Evolutionary conservation across 30 jellyfish, hydroid and myxozoan genomes (phyloP).

Genomic region (Pelagia noctiluca): DNA sequence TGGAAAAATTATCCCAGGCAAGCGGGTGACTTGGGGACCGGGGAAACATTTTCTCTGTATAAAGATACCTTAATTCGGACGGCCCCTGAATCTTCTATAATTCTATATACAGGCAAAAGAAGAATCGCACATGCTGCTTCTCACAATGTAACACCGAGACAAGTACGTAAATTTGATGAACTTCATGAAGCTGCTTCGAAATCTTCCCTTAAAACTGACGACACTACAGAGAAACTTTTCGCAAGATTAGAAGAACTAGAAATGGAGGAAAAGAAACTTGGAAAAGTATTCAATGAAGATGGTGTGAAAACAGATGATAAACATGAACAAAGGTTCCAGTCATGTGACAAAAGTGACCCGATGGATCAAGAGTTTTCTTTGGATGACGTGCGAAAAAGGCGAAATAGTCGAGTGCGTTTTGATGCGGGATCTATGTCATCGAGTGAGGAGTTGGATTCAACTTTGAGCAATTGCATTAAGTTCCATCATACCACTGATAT

Average conservation of each 20-base stretch:
- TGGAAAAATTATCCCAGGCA: too few relatives aligned
- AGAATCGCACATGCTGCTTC: conserved; percentile 52
- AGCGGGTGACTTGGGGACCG: too few relatives aligned
- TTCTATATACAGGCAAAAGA: conserved; percentile 21
- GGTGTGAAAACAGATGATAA: not conserved
- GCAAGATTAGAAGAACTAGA: conserved; percentile 87
- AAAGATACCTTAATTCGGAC: too few relatives aligned
- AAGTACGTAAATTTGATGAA: not conserved
- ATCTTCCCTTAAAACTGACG: conserved; percentile 7
- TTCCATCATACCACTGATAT: conserved; percentile 34
- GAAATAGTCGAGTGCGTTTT: too few relatives aligned
- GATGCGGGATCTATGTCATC: too few relatives aligned
- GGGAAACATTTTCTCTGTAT: too few relatives aligned
- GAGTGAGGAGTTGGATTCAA: too few relatives aligned
- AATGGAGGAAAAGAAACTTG: conserved; percentile 64
- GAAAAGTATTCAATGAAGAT: not conserved
- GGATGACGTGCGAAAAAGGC: too few relatives aligned
- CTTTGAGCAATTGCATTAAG: conserved; percentile 24
- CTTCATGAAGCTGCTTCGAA: not conserved
- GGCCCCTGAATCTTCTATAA: too few relatives aligned
- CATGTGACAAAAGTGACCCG: too few relatives aligned
- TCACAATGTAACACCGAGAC: conserved; percentile 45
- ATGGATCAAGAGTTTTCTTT: too few relatives aligned
- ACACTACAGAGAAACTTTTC: conserved; percentile 50
- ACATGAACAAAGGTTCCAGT: not conserved